Percentiles rank a stretch among this genome's conserved stretches.
phyloP scores from a whole-genome alignment of 2,113 vertebrate genomes.

The Oryzias celebensis region DNA sequence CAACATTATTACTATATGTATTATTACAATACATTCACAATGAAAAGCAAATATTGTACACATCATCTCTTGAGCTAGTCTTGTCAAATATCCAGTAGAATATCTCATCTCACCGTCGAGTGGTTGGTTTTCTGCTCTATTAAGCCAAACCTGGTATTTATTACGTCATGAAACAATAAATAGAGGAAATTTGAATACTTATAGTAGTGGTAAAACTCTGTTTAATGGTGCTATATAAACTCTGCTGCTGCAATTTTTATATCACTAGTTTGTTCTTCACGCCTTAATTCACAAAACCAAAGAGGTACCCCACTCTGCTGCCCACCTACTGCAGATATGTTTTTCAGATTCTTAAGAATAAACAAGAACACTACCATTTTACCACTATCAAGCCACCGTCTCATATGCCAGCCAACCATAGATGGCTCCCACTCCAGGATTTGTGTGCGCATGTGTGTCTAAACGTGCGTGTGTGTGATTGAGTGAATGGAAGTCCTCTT shows the following conservation, averaged over 20 bases:
- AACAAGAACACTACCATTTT: slow-evolving; percentile 81
- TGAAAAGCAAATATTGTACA: too few species aligned
- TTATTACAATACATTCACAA: too few species aligned
- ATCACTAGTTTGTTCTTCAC: slow-evolving; percentile 28
- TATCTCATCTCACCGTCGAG: too few species aligned
- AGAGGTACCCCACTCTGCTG: slow-evolving; percentile 63
- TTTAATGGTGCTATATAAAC: slow-evolving; percentile 60
- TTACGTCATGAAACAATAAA: too few species aligned
- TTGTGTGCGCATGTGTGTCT: slow-evolving; percentile 11
- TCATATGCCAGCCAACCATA: slow-evolving; percentile 51
- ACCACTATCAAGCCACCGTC: slow-evolving; percentile 62
- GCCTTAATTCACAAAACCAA: slow-evolving; percentile 42
- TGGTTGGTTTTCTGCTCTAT: too few species aligned
- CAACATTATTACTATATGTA: too few species aligned
- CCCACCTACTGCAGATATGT: slow-evolving; percentile 70
- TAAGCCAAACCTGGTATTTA: too few species aligned
- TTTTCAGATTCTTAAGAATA: slow-evolving; percentile 78
- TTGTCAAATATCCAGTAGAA: too few species aligned
- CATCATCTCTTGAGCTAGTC: too few species aligned
- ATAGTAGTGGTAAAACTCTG: slow-evolving; percentile 53
- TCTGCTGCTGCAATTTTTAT: slow-evolving; percentile 36
- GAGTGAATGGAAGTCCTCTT: slow-evolving; percentile 73
- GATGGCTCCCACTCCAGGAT: slow-evolving; percentile 31
- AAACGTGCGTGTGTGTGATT: slow-evolving; percentile 38
- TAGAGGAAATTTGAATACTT: too few species aligned